Evolutionary conservation across 2,888 invertebrate genomes (phyloP), one percentile per base, ranked within the genome.

Genomic region (Aethes cnicana): DNA sequence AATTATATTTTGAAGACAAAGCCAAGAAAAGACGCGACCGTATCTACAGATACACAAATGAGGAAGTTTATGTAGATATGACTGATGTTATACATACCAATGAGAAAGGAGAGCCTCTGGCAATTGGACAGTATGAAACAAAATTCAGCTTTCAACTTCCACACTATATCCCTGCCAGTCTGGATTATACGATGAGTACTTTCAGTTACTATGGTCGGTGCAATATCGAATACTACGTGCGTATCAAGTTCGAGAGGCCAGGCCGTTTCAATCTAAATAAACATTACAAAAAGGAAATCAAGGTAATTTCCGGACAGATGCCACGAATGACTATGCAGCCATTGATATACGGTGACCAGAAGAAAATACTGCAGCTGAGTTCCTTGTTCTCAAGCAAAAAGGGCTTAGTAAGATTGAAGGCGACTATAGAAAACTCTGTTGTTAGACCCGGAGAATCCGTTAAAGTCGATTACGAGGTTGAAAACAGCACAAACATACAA

Each of bases 261-360:
- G 23, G 17, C 5, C 11, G 26, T 6, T 41, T 41, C 6, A 32
- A 18, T 12, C 21, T 18, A 11, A 33, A 48, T 32, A 39, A 14
- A 4, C 39, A 33, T 4, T 47, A 28, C 17, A 17, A 39, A 28
- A 41, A 41, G 9, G 32, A 41, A 9, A 30, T 48, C 8, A 18
- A 48, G 4, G 41, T 48, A n/a, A 12, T 41, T 25, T 48, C 47
- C 7, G 32, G 23, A 11, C 47, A 48, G 9, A 25, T 16, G 2
- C 47, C 47, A 9, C 32, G 39, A 4, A 32, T 48, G 28, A 33
- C 32, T 6, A 26, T 7, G 18, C n/a, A 18, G 4, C 47, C 47
- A 17, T 25, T 48, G 7, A 32, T 48, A 17, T 48, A 48, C 9
- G 47, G 47, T 1, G 47, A 41, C 14, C 35, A 28, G 36, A 47